These are phyloP conservation scores for Thinocorus orbignyianus DNA, from an alignment of 2,113 vertebrate species.

Conservation along the genomic window DNA sequence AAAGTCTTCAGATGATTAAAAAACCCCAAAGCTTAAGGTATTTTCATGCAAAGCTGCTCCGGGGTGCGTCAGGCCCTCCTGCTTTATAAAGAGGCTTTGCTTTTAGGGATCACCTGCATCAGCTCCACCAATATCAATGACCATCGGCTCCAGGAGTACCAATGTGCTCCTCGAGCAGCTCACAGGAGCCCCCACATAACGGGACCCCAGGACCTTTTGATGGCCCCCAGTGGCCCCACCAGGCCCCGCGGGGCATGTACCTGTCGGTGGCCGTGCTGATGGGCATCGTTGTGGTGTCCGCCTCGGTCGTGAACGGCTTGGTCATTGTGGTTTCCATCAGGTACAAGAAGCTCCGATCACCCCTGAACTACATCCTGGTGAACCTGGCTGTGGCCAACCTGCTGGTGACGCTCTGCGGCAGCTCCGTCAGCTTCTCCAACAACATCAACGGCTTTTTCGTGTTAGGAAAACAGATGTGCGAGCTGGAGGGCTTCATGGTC, in stretches of 20 bases:
- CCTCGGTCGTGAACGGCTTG: slow-evolving; percentile 27
- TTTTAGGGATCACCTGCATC: not conserved
- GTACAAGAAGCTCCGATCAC: slow-evolving; percentile 49
- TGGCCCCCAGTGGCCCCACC: slow-evolving; percentile 71
- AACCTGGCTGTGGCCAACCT: slow-evolving; percentile 67
- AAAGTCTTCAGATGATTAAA: slow-evolving; percentile 3
- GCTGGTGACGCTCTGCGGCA: slow-evolving; percentile 68
- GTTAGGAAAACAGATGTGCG: not conserved
- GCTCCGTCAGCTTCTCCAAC: slow-evolving; percentile 69
- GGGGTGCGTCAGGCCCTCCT: not conserved
- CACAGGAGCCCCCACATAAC: not conserved
- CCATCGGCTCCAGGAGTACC: not conserved
- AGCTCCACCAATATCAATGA: rapidly evolving
- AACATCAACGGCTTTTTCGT: slow-evolving; percentile 62
- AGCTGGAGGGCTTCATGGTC: slow-evolving; percentile 75
- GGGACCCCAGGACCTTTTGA: slow-evolving; percentile 32
- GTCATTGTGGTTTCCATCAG: slow-evolving; percentile 54
- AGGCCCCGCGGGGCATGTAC: slow-evolving; percentile 16
- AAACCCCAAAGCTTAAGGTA: slow-evolving; percentile 30
- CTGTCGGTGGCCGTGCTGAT: slow-evolving; percentile 42
- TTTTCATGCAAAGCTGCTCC: slow-evolving; percentile 8
- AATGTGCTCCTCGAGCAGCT: not conserved
- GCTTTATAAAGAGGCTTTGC: slow-evolving; percentile 33
- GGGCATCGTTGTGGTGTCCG: slow-evolving; percentile 3
- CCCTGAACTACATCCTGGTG: slow-evolving; percentile 70